These are phyloP conservation scores for Torymus texanus DNA, from an alignment of 2,888 invertebrate genomes.

Conservation along the genomic window DNA sequence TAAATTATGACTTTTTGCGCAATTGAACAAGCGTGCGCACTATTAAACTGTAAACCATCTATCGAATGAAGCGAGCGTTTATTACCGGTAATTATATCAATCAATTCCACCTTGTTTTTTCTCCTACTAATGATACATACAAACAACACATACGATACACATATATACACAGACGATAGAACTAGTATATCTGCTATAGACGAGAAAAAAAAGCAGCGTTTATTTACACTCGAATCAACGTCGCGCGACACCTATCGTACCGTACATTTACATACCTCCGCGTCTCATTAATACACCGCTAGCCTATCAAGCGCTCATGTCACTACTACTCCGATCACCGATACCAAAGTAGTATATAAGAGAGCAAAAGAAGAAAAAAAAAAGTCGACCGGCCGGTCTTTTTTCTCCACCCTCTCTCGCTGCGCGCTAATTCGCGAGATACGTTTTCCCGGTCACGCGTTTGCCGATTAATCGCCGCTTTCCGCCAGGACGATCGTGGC, in stretches of 20 bases:
- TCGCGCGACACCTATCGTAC: neutral
- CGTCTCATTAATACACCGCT: slow-evolving; percentile 9
- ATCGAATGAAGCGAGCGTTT: neutral
- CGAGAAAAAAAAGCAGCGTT: neutral
- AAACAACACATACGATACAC: no score
- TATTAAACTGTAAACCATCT: neutral
- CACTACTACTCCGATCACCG: neutral
- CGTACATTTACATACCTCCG: neutral
- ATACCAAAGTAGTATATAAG: no score
- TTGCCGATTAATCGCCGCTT: no score
- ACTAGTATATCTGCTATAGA: neutral
- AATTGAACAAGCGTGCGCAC: neutral
- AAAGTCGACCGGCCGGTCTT: no score
- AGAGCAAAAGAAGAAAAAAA: no score
- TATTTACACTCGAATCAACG: slow-evolving; percentile 10
- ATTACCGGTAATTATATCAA: neutral
- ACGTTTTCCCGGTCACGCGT: no score
- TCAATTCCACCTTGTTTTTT: neutral
- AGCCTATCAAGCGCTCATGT: neutral
- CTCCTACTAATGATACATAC: no score
- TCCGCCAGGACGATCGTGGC: no score
- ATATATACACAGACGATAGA: no score
- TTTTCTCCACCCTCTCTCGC: no score
- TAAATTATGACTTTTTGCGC: no score
- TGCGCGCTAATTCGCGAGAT: no score